phyloP scores from a whole-genome alignment of 2,888 invertebrate genomes.

The Nebria brevicollis region DNA sequence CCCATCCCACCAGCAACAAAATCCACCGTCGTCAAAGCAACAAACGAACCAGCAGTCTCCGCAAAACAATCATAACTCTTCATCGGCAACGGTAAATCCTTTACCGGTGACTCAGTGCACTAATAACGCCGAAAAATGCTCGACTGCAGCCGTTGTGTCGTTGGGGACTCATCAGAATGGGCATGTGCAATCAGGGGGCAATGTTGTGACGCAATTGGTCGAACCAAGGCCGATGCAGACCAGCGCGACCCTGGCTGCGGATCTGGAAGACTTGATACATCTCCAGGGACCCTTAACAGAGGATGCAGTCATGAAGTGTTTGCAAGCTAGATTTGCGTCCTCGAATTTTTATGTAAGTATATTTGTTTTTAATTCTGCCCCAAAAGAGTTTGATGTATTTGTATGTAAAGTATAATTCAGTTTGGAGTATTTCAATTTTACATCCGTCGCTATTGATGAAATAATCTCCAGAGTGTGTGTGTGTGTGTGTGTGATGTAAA shows the following conservation, averaged over 20 bases:
- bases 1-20: conserved; percentile 35
- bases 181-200: conserved; percentile 40
- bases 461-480: not conserved
- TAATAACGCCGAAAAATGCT: conserved; percentile 50
- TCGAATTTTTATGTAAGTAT: conserved; percentile 87
- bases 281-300: conserved; percentile 92
- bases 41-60: not conserved
- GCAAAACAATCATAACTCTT: not conserved
- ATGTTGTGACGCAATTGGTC: not conserved
- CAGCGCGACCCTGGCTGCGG: conserved; percentile 58
- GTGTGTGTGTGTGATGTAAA: not conserved
- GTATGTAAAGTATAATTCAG: too few relatives aligned
- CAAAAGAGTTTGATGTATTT: too few relatives aligned
- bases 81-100: conserved; percentile 51
- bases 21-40: conserved; percentile 28
- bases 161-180: conserved; percentile 35
- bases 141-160: conserved; percentile 51
- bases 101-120: conserved; percentile 47
- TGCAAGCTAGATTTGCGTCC: conserved; percentile 88
- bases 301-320: conserved; percentile 90
- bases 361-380: not conserved
- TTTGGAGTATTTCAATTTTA: too few relatives aligned
- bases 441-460: too few relatives aligned
- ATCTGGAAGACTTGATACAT: conserved; percentile 91
- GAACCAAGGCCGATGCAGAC: conserved; percentile 48